Percentiles rank a stretch among this genome's conserved stretches.
Evolutionary conservation across 2,113 vertebrate species (phyloP).

Genomic region (Erythrocercus mccallii): DNA sequence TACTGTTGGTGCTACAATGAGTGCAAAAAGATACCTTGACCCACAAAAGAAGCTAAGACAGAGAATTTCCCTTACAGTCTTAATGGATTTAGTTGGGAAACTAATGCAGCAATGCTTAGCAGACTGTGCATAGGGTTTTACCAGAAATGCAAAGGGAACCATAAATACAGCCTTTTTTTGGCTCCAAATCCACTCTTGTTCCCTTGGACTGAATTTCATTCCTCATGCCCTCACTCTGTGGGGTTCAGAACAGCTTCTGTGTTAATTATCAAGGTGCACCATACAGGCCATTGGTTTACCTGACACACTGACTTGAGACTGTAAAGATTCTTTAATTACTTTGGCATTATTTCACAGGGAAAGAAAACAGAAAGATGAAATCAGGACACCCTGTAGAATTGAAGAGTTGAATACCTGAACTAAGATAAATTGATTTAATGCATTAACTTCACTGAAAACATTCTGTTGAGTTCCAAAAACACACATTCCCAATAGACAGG

Average conservation of each 20-base stretch:
- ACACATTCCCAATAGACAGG: fast-evolving
- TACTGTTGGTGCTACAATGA: background rate
- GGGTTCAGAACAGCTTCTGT: background rate
- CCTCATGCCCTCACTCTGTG: background rate
- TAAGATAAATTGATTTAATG: background rate
- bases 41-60: background rate
- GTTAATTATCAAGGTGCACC: background rate
- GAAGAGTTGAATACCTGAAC: background rate
- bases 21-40: background rate
- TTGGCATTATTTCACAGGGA: background rate
- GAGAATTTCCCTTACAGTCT: background rate
- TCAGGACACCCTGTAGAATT: background rate
- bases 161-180: background rate
- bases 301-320: background rate
- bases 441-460: background rate
- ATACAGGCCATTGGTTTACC: background rate
- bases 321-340: background rate
- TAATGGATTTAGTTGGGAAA: background rate
- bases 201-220: background rate
- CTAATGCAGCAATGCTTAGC: background rate
- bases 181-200: background rate
- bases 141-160: background rate
- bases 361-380: background rate
- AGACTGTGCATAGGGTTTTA: background rate
- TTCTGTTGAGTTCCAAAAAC: background rate